Conservation (phyloP, 2,888 invertebrate genomes). For the Cataglyphis livida region DNA sequence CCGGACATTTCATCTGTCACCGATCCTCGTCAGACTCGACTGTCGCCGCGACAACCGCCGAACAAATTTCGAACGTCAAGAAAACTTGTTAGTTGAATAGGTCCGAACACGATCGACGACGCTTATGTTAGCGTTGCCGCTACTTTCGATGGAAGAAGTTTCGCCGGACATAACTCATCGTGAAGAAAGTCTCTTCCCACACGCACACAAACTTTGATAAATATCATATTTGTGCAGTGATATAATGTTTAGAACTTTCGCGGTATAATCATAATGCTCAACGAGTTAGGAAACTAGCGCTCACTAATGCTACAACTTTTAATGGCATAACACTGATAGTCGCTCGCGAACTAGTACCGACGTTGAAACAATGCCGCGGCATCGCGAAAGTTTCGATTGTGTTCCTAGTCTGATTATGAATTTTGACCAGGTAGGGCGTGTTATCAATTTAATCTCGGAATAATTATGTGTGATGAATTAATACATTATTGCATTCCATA, state of each 20-base stretch:
- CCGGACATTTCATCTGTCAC: slow-evolving; percentile 38
- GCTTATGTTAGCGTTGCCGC: slow-evolving; percentile 31
- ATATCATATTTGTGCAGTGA: slow-evolving; percentile 65
- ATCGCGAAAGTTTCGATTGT: slow-evolving; percentile 28
- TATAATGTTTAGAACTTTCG: slow-evolving; percentile 57
- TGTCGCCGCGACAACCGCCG: slow-evolving; percentile 13
- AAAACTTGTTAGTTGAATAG: slow-evolving; percentile 49
- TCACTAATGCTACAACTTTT: slow-evolving; percentile 49
- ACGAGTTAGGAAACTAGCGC: slow-evolving; percentile 46
- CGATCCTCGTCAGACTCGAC: not conserved
- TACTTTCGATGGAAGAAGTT: slow-evolving; percentile 61
- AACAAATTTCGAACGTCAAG: slow-evolving; percentile 31
- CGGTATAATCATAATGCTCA: slow-evolving; percentile 55
- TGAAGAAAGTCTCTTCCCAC: slow-evolving; percentile 65
- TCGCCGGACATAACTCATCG: slow-evolving; percentile 65
- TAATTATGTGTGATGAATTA: slow-evolving; percentile 10
- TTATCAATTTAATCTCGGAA: slow-evolving; percentile 27
- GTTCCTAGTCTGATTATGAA: slow-evolving; percentile 36
- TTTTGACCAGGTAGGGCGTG: slow-evolving; percentile 17
- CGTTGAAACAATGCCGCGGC: slow-evolving; percentile 9
- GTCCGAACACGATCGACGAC: slow-evolving; percentile 21
- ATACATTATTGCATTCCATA: not conserved
- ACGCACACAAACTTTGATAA: slow-evolving; percentile 54
- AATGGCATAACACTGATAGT: slow-evolving; percentile 47
- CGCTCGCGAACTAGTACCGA: slow-evolving; percentile 12